Evolutionary conservation across 2,888 invertebrate species (phyloP), one percentile per base, ranked within the genome.

Genomic region (Timandra comae): DNA sequence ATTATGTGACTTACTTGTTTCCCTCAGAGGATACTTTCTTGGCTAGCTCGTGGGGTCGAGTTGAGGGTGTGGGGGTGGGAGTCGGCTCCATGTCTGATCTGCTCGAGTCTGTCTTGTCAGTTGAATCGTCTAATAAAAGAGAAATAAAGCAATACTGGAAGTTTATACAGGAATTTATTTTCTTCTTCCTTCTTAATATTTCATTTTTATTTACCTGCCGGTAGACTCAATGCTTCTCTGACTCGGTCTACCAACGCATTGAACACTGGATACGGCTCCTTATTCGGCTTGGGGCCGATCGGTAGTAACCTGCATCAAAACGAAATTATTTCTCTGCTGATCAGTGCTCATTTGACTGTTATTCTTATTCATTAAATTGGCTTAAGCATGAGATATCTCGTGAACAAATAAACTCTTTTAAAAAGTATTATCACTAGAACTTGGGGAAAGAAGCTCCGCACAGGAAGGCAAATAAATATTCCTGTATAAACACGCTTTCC

Each of bases 181-280:
- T n/a, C n/a, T n/a, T n/a, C n/a, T n/a, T n/a, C n/a, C n/a, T n/a
- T n/a, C n/a, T n/a, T n/a, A n/a, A n/a, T n/a, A n/a, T n/a, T n/a
- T n/a, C n/a, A n/a, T n/a, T n/a, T 16, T 16, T 8, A 12, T 1
- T 43, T 49, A 89, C 89, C 77, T 77, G 87, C 45, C 7, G 88
- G 88, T 25, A 93, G 78, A 32, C 90, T 91, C 4, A 94, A 75
- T 0, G 90, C 93, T 52, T 93, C 93, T 7, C 92, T 86, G 5
- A 94, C 91, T 56, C 92, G 88, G 56, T 94, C 94, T 0, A 92
- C 92, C 5, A 94, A 71, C 1, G 90, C 89, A 47, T 85, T 85
- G 58, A 86, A 86, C 0, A 88, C 87, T 27, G 91, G 88, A 37
- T 63, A 89, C 72, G 66, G 91, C 75, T 64, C 89, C 73, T 75